phyloP scores from a whole-genome alignment of 1,140 invertebrate species.

The Drosophila tsacasi region DNA sequence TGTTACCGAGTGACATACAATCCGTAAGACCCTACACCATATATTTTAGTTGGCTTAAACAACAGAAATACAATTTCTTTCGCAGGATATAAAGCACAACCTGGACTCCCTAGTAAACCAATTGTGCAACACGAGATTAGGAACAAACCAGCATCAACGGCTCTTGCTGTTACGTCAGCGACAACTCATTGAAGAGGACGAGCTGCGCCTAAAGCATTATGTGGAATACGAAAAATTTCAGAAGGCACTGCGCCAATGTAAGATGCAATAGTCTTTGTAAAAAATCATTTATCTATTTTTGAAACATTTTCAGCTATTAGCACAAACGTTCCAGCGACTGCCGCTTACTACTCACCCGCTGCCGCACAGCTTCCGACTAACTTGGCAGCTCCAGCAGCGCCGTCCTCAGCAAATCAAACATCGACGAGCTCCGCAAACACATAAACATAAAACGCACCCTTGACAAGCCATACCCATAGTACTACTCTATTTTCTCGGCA shows the following conservation, averaged over 20 bases:
- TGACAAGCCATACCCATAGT: slow-evolving; percentile 70
- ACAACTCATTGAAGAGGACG: slow-evolving; percentile 84
- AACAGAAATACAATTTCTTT: neutral
- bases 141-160: slow-evolving; percentile 83
- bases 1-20: slow-evolving; percentile 82
- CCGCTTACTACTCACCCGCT: slow-evolving; percentile 71
- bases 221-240: slow-evolving; percentile 85
- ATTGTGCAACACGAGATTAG: slow-evolving; percentile 79
- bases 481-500: slow-evolving; percentile 58
- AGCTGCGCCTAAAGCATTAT: slow-evolving; percentile 82
- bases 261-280: slow-evolving; percentile 15
- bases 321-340: slow-evolving; percentile 74
- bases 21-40: slow-evolving; percentile 60
- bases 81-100: slow-evolving; percentile 84
- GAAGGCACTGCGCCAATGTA: slow-evolving; percentile 81
- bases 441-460: slow-evolving; percentile 55
- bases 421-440: slow-evolving; percentile 63
- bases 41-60: neutral
- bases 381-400: slow-evolving; percentile 57
- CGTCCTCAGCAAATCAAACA: slow-evolving; percentile 63
- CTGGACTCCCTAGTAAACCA: slow-evolving; percentile 81
- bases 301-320: slow-evolving; percentile 64
- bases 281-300: neutral
- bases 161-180: slow-evolving; percentile 80
- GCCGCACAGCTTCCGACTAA: slow-evolving; percentile 71